Base-by-base conservation (phyloP, 2,113 vertebrate genomes). In the Oncorhynchus kisutch region DNA sequence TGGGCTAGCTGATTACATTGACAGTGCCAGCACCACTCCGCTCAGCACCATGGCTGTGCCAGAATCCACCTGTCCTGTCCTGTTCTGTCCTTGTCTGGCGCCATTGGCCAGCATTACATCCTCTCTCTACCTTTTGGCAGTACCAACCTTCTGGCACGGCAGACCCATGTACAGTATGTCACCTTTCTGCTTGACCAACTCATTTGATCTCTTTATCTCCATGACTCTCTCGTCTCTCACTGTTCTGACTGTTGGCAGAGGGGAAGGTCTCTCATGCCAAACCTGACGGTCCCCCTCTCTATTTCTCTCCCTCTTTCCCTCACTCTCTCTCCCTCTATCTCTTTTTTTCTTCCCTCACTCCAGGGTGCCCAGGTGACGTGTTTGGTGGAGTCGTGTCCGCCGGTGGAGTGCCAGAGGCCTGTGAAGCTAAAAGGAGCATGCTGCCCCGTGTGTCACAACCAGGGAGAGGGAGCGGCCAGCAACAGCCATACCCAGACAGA, bases 351-450 rank as follows among this genome's bases (percentile, higher is more conserved):
- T 22, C 70, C 71, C n/a, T 72, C 29, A 20, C 11, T 57, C 51
- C 89, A 99, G 98, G 92, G 90, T 3, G 93, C 95, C 73, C 97
- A 98, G 93, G 91, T 98, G 85, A 99, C 96, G 34, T 99, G 97
- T 88, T 95, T 97, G 1, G 94, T 99, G 81, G 95, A 99, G 86
- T 94, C 94, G 0, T 99, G 98, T 86, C 94, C 83, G 0, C 89
- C 90, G 0, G 67, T 86, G 1, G 81, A 90, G 49, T 99, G 98
- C 51, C 77, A 90, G 7, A 83, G 54, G 0, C 95, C 97, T 0
- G 77, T 93, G 87, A 96, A 92, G 78, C 86, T 92, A 77, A 86
- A 94, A 91, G 96, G 95, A 51, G 79, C 85, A 64, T 99, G 98
- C 89, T 99, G 98, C 76, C 96, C 96, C 0, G 74, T 95, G 77